A percentile compares a stretch with the other conserved stretches of the same genome.
These are phyloP conservation scores for Syrista parreyssii DNA, from an alignment of 2,888 invertebrate species.

Conservation along the genomic window DNA sequence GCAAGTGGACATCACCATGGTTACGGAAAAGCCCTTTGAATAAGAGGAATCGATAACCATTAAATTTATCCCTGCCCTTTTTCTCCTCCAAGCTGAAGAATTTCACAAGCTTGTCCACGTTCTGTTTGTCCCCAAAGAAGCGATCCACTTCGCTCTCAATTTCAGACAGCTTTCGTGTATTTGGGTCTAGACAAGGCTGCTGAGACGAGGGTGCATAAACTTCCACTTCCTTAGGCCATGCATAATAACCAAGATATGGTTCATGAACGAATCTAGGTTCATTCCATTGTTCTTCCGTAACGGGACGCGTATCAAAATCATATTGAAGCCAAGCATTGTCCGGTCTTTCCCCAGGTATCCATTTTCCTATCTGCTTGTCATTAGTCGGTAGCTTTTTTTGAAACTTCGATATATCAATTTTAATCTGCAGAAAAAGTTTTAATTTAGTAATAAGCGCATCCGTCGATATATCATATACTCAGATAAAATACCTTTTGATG, in stretches of 20 bases:
- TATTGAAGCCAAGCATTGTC: slow-evolving; percentile 84
- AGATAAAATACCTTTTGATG: slow-evolving; percentile 61
- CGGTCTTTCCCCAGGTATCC: slow-evolving; percentile 71
- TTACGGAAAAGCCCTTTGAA: slow-evolving; percentile 86
- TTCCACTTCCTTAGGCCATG: slow-evolving; percentile 69
- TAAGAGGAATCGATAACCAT: slow-evolving; percentile 73
- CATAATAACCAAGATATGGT: slow-evolving; percentile 70
- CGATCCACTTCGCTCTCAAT: slow-evolving; percentile 75
- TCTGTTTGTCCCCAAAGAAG: slow-evolving; percentile 75
- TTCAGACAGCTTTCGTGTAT: slow-evolving; percentile 70
- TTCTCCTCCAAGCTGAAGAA: slow-evolving; percentile 87
- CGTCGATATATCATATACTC: not conserved
- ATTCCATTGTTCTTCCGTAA: slow-evolving; percentile 80
- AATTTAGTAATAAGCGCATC: not conserved
- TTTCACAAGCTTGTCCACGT: slow-evolving; percentile 77
- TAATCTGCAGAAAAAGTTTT: slow-evolving; percentile 36
- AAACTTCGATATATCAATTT: slow-evolving; percentile 33
- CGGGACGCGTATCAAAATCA: slow-evolving; percentile 71
- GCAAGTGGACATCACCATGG: slow-evolving; percentile 76
- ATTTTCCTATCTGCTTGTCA: slow-evolving; percentile 21
- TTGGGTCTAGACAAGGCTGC: slow-evolving; percentile 73
- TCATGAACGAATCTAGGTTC: slow-evolving; percentile 77
- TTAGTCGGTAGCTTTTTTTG: slow-evolving; percentile 15
- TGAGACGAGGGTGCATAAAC: slow-evolving; percentile 76
- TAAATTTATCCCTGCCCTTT: slow-evolving; percentile 87